Conservation (phyloP, 1,140 invertebrate species). For the Eufriesea mexicana region DNA sequence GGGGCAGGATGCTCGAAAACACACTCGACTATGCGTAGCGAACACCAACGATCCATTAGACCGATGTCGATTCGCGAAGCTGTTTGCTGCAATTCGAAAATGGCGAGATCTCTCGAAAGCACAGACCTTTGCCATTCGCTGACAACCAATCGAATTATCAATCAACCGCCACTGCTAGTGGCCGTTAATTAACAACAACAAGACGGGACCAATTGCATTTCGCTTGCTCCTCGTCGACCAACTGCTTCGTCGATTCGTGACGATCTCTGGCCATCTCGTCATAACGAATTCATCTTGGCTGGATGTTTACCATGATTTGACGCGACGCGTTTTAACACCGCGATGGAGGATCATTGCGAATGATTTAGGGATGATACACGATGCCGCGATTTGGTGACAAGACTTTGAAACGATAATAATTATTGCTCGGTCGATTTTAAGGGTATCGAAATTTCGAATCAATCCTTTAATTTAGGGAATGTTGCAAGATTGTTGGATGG, state of each 20-base stretch:
- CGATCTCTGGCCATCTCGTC: no score
- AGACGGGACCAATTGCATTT: slow-evolving; percentile 43
- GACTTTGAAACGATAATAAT: no score
- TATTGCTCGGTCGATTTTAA: no score
- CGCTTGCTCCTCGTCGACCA: not conserved
- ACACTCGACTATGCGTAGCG: slow-evolving; percentile 48
- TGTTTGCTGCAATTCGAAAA: slow-evolving; percentile 46
- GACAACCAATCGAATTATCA: slow-evolving; percentile 60
- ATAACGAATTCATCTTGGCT: not conserved
- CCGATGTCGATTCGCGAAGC: slow-evolving; percentile 43
- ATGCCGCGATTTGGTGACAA: not conserved
- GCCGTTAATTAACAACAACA: slow-evolving; percentile 64
- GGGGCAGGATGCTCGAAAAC: slow-evolving; percentile 41
- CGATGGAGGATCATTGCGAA: not conserved
- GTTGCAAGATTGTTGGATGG: no score
- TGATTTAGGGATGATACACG: not conserved
- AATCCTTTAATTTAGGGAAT: no score
- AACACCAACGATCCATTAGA: slow-evolving; percentile 68
- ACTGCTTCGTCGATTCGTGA: slow-evolving; percentile 20
- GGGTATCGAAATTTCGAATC: no score
- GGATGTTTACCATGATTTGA: not conserved
- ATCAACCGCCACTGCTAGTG: slow-evolving; percentile 44
- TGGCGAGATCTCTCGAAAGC: not conserved
- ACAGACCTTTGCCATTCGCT: slow-evolving; percentile 21
- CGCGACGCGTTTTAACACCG: not conserved